phyloP scores from a whole-genome alignment of 2,113 vertebrate genomes.

The Diphyllodes magnificus region DNA sequence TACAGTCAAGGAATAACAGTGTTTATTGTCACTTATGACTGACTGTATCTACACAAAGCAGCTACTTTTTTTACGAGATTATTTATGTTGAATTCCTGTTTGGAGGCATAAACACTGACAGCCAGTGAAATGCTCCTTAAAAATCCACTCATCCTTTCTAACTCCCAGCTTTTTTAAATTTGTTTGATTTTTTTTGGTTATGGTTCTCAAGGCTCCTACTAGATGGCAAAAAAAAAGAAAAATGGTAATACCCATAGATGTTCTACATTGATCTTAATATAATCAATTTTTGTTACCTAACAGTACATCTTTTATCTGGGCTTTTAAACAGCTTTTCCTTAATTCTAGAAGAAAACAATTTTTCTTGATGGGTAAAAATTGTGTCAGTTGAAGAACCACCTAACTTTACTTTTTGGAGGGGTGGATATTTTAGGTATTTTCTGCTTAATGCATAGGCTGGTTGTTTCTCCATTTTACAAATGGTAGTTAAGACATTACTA shows the following conservation, averaged over 20 bases:
- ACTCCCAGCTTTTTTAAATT: too few relatives aligned
- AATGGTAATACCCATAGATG: neutral
- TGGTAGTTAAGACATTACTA: neutral
- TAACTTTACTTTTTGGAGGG: rapidly evolving
- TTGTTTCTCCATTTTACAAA: neutral
- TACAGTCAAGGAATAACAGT: neutral
- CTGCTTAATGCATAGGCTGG: neutral
- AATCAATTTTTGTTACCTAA: neutral
- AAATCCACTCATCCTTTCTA: neutral
- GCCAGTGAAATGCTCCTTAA: neutral
- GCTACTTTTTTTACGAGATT: neutral
- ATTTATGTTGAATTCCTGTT: neutral
- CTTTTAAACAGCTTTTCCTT: neutral
- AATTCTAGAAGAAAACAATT: neutral
- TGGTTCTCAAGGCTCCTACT: neutral
- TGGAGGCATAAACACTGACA: neutral
- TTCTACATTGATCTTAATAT: neutral
- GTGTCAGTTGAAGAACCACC: neutral
- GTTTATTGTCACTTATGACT: neutral
- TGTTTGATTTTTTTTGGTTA: rapidly evolving
- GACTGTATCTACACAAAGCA: neutral
- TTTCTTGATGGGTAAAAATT: neutral
- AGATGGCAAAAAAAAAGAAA: neutral
- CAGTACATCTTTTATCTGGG: neutral
- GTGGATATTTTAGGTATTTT: neutral